These are phyloP conservation scores for Colletes collaris DNA, from an alignment of 2,888 invertebrate genomes.

Conservation along the genomic window DNA sequence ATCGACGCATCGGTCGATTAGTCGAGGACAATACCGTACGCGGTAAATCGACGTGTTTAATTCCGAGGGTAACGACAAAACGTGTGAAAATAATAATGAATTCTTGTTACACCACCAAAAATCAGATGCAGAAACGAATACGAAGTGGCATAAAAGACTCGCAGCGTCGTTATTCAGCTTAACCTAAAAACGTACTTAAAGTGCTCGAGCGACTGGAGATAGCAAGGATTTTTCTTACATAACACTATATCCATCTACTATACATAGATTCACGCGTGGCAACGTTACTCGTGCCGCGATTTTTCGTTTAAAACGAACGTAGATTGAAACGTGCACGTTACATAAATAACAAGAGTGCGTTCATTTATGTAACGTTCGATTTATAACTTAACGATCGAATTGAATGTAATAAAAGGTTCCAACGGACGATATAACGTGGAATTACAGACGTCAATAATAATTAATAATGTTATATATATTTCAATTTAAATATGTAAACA, in stretches of 20 bases:
- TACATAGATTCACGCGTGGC: conserved; percentile 13
- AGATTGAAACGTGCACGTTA: conserved; percentile 3
- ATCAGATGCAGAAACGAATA: too few relatives aligned
- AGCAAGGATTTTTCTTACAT: conserved; percentile 41
- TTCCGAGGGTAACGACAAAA: conserved; percentile 12
- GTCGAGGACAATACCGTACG: conserved; percentile 14
- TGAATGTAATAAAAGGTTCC: not conserved
- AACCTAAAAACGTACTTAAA: too few relatives aligned
- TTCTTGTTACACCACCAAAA: too few relatives aligned
- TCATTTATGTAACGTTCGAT: conserved; percentile 36
- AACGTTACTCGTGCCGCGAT: conserved; percentile 14
- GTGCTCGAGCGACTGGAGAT: conserved; percentile 14
- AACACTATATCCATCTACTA: conserved; percentile 19
- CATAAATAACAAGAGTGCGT: conserved; percentile 10
- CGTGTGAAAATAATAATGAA: conserved; percentile 22
- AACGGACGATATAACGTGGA: not conserved
- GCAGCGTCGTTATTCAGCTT: too few relatives aligned
- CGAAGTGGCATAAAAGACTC: too few relatives aligned
- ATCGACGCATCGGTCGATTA: conserved; percentile 26
- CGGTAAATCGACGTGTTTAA: conserved; percentile 15
- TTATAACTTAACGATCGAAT: conserved; percentile 2
- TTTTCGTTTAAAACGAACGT: conserved; percentile 8
- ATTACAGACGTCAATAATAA: not conserved
- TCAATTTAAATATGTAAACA: not conserved
- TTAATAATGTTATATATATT: not conserved